Percentiles rank a stretch among this genome's conserved stretches.
phyloP scores from a whole-genome alignment of 1,140 invertebrate species.

The Drosophila albomicans region DNA sequence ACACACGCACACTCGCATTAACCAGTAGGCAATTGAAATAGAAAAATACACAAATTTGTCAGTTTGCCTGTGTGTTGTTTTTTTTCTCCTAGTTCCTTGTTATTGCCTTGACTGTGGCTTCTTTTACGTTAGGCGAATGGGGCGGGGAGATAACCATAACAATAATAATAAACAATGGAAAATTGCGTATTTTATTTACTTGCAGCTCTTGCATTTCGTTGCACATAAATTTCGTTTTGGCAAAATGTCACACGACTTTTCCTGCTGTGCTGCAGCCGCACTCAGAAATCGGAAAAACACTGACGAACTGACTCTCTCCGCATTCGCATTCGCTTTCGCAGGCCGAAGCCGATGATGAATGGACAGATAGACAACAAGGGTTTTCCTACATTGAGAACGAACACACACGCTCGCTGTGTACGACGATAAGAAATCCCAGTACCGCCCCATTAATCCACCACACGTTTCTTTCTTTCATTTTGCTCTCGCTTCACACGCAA shows the following conservation, averaged over 20 bases:
- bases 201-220: slow-evolving; percentile 69
- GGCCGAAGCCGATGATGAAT: slow-evolving; percentile 53
- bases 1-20: slow-evolving; percentile 19
- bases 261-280: slow-evolving; percentile 65
- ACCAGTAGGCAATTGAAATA: slow-evolving; percentile 23
- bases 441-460: slow-evolving; percentile 38
- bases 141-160: slow-evolving; percentile 18
- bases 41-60: slow-evolving; percentile 21
- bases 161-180: slow-evolving; percentile 9
- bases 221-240: slow-evolving; percentile 63
- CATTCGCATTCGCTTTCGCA: slow-evolving; percentile 33
- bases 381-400: slow-evolving; percentile 34
- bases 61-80: slow-evolving; percentile 15
- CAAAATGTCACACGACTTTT: slow-evolving; percentile 58
- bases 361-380: slow-evolving; percentile 46
- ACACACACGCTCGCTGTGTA: slow-evolving; percentile 10
- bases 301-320: slow-evolving; percentile 34
- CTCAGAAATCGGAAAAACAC: slow-evolving; percentile 68
- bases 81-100: not conserved
- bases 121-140: not conserved
- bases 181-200: slow-evolving; percentile 62
- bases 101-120: slow-evolving; percentile 7
- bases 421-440: slow-evolving; percentile 41
- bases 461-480: slow-evolving; percentile 10
- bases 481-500: slow-evolving; percentile 12